Conservation (phyloP, 2,888 invertebrate species). For the Drosophila greeni region DNA sequence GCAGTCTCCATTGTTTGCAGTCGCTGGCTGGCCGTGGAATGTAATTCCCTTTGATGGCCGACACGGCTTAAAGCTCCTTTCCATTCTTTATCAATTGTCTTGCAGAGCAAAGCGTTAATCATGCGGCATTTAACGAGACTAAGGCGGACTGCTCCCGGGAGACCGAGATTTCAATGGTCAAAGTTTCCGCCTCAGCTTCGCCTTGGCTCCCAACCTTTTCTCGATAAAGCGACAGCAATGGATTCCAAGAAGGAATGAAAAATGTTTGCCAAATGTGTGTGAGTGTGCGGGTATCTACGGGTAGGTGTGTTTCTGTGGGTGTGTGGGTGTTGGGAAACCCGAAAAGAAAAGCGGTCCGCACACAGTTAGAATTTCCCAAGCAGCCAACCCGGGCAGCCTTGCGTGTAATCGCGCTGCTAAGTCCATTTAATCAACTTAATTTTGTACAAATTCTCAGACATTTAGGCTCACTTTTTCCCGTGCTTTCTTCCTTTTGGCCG, state of each 20-base stretch:
- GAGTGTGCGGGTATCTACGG: conserved; percentile 16
- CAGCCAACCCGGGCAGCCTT: conserved; percentile 44
- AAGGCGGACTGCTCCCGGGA: conserved; percentile 54
- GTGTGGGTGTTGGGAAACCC: conserved; percentile 9
- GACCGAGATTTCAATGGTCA: conserved; percentile 65
- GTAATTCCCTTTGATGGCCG: conserved; percentile 38
- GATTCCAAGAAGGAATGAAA: conserved; percentile 55
- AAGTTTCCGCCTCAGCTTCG: conserved; percentile 46
- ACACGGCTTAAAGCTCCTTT: conserved; percentile 34
- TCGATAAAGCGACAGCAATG: conserved; percentile 44
- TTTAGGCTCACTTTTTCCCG: conserved; percentile 44
- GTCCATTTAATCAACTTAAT: conserved; percentile 73
- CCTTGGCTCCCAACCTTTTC: conserved; percentile 12
- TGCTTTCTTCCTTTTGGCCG: conserved; percentile 10
- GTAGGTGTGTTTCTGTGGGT: conserved; percentile 11
- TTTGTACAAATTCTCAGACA: conserved; percentile 69
- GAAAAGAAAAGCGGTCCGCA: conserved; percentile 14
- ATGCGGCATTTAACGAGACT: conserved; percentile 68
- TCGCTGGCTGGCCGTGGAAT: conserved; percentile 14
- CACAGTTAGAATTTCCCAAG: background rate
- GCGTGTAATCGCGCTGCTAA: conserved; percentile 70
- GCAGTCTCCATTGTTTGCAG: conserved; percentile 35
- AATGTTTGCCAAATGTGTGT: conserved; percentile 40
- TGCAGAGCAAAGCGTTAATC: conserved; percentile 68
- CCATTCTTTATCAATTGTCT: conserved; percentile 68